phyloP scores from a whole-genome alignment of 2,888 invertebrate species.

The Kryphioiulus occultus region DNA sequence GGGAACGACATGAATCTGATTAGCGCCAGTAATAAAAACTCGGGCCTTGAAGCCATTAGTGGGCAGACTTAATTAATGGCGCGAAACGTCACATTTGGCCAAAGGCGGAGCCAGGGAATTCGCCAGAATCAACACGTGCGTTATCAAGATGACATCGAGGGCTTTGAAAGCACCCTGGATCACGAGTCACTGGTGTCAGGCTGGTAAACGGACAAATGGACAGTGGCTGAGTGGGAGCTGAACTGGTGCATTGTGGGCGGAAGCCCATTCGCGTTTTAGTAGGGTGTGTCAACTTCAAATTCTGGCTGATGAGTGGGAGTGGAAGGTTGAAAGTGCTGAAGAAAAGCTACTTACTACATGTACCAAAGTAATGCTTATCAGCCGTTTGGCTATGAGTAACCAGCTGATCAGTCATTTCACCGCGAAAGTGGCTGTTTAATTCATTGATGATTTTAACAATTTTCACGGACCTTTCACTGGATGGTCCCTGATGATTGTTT shows the following conservation, averaged over 20 bases:
- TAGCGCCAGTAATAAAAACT: conserved; percentile 30
- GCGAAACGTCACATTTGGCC: not conserved
- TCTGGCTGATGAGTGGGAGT: not conserved
- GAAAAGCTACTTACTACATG: too few species aligned
- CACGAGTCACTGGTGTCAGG: not conserved
- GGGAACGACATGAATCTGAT: conserved; percentile 11
- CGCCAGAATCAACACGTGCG: not conserved
- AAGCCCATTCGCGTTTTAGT: not conserved
- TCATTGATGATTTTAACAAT: too few species aligned
- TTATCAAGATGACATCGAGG: not conserved
- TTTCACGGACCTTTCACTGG: too few species aligned
- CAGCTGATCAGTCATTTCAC: too few species aligned
- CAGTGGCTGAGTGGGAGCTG: not conserved
- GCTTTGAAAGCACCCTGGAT: not conserved
- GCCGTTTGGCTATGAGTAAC: too few species aligned
- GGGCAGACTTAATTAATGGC: conserved; percentile 6
- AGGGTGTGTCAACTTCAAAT: not conserved
- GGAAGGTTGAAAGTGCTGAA: not conserved
- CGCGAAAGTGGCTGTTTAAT: too few species aligned
- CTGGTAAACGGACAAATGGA: not conserved
- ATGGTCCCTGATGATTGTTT: too few species aligned
- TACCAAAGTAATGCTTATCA: too few species aligned
- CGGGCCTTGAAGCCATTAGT: conserved; percentile 2
- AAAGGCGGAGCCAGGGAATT: not conserved
- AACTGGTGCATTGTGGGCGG: not conserved